Conservation (phyloP, 1,140 invertebrate genomes). For the Pissodes strobi region DNA sequence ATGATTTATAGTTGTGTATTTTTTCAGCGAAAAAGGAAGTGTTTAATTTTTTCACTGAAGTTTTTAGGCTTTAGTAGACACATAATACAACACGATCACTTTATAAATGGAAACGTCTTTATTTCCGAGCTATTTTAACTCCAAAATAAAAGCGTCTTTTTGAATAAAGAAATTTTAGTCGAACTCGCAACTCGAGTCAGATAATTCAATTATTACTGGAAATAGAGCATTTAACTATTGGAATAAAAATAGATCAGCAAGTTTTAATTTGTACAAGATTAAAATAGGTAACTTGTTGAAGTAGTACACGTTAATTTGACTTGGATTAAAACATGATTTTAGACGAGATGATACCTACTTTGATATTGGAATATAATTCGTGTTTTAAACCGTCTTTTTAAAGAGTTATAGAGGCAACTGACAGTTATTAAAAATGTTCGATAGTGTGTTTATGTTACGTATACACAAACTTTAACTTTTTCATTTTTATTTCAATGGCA, state of each 20-base stretch:
- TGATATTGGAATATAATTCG: too few species aligned
- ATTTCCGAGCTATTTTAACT: neutral
- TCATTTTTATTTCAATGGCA: too few species aligned
- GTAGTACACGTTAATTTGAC: too few species aligned
- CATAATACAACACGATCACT: constrained; percentile 7
- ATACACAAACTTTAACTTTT: too few species aligned
- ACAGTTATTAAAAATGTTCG: too few species aligned
- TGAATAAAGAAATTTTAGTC: constrained; percentile 1
- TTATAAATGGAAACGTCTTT: constrained; percentile 18
- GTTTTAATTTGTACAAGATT: neutral
- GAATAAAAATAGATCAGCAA: neutral
- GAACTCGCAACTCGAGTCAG: neutral
- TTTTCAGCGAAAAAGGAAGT: constrained; percentile 26
- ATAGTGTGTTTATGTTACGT: too few species aligned
- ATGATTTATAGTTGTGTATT: constrained; percentile 33
- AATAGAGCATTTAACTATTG: neutral
- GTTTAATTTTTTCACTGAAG: constrained; percentile 27
- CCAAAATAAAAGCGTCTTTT: constrained; percentile 9
- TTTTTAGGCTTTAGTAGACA: constrained; percentile 20
- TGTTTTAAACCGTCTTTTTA: too few species aligned
- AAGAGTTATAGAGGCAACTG: too few species aligned
- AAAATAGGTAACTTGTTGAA: neutral
- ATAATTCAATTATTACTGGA: neutral
- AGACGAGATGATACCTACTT: too few species aligned
- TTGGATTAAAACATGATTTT: too few species aligned